Conservation (phyloP, 1,140 invertebrate genomes). For the Atta cephalotes region DNA sequence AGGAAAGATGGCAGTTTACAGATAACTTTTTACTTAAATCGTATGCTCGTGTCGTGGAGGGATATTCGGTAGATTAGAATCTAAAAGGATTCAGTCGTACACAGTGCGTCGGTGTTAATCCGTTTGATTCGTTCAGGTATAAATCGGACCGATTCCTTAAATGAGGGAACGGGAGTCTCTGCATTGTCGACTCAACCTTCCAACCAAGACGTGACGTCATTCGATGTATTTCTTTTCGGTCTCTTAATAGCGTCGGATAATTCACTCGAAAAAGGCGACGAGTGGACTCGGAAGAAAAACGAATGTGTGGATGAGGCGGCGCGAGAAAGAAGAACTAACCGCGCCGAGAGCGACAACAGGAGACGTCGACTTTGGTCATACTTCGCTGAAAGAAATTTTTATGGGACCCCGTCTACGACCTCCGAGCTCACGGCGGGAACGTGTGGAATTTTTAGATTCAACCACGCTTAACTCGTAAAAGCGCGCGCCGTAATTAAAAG, state of each 20-base stretch:
- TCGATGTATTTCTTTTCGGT: conserved; percentile 57
- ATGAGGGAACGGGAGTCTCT: conserved; percentile 66
- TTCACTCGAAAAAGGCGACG: conserved; percentile 73
- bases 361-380: conserved; percentile 72
- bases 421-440: conserved; percentile 74
- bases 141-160: conserved; percentile 73
- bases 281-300: conserved; percentile 68
- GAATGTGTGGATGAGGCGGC: conserved; percentile 25
- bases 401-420: conserved; percentile 76
- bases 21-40: conserved; percentile 50
- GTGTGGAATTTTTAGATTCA: conserved; percentile 79
- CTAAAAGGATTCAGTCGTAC: conserved; percentile 45
- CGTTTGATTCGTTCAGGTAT: conserved; percentile 71
- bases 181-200: conserved; percentile 66
- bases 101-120: conserved; percentile 63
- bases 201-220: conserved; percentile 67
- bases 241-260: conserved; percentile 71
- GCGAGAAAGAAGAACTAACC: conserved; percentile 14
- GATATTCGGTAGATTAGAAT: conserved; percentile 43
- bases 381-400: conserved; percentile 83
- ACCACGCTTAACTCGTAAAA: conserved; percentile 72
- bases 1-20: conserved; percentile 25
- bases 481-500: conserved; percentile 79
- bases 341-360: conserved; percentile 2
- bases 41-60: conserved; percentile 29